Evolutionary conservation across 2,888 invertebrate species (phyloP).

Genomic region (Eremobia ochroleuca): DNA sequence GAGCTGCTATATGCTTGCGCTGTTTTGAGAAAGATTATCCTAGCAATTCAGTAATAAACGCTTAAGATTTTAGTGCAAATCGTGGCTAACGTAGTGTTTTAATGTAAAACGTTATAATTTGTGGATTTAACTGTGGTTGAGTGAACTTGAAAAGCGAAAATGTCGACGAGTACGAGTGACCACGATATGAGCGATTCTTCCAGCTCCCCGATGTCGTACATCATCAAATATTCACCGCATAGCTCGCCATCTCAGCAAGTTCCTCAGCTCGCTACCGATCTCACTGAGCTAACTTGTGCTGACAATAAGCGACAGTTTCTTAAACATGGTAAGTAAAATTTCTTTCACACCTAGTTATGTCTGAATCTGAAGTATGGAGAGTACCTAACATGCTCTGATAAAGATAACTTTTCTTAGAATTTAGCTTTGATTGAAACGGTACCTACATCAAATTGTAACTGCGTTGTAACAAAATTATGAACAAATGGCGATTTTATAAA

Average conservation of each 20-base stretch:
- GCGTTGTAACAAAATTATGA: neutral
- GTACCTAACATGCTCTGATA: conserved; percentile 18
- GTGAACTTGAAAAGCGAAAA: conserved; percentile 43
- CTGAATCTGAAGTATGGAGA: neutral
- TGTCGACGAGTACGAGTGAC: conserved; percentile 76
- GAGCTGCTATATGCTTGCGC: neutral
- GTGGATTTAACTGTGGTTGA: conserved; percentile 20
- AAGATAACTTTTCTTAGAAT: conserved; percentile 18
- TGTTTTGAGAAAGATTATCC: conserved; percentile 2
- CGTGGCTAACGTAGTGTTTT: conserved; percentile 8
- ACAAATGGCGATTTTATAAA: neutral
- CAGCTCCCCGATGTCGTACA: conserved; percentile 78
- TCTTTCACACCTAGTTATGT: neutral
- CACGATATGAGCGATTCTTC: conserved; percentile 82
- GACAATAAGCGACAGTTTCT: conserved; percentile 69
- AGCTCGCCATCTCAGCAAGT: conserved; percentile 86
- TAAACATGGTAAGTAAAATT: conserved; percentile 65
- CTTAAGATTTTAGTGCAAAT: neutral
- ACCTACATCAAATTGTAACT: conserved; percentile 3
- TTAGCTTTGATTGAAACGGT: neutral
- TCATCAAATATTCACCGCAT: conserved; percentile 76
- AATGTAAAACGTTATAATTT: conserved; percentile 22
- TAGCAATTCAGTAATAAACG: neutral
- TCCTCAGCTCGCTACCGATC: conserved; percentile 79
- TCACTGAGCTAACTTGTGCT: conserved; percentile 78